Evolutionary conservation across 2,888 invertebrate species (phyloP).

Genomic region (Dorcus hopei): DNA sequence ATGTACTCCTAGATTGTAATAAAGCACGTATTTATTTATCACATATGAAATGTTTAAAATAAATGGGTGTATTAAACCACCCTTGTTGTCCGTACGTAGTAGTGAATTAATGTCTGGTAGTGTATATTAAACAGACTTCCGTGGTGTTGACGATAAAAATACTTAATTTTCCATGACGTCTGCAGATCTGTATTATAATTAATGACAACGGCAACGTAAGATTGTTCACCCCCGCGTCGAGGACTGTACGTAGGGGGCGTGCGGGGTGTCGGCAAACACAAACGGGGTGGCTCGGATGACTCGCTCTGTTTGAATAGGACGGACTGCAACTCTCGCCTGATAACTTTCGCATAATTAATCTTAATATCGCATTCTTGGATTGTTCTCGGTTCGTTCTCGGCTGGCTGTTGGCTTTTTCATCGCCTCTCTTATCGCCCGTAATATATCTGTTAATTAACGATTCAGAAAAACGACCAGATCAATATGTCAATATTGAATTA

Average conservation of each 20-base stretch:
- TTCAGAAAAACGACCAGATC: slow-evolving; percentile 21
- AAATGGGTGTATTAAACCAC: too few species aligned
- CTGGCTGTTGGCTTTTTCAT: slow-evolving; percentile 13
- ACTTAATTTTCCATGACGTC: slow-evolving; percentile 39
- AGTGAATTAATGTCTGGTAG: too few species aligned
- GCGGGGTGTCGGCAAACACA: slow-evolving; percentile 15
- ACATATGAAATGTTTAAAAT: too few species aligned
- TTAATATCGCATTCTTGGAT: slow-evolving; percentile 49
- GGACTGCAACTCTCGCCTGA: slow-evolving; percentile 33
- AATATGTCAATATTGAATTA: slow-evolving; percentile 37
- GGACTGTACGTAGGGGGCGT: slow-evolving; percentile 7
- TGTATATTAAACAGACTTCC: too few species aligned
- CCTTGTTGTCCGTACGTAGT: too few species aligned
- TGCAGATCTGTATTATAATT: slow-evolving; percentile 41
- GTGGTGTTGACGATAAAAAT: slow-evolving; percentile 19
- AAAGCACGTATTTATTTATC: too few species aligned
- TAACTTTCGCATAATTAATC: slow-evolving; percentile 43
- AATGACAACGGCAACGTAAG: slow-evolving; percentile 32
- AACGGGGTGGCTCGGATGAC: slow-evolving; percentile 35
- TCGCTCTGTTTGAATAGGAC: slow-evolving; percentile 49
- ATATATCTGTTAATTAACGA: slow-evolving; percentile 37
- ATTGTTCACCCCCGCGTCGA: slow-evolving; percentile 9
- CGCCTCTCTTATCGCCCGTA: slow-evolving; percentile 29
- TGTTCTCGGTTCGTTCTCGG: slow-evolving; percentile 28
- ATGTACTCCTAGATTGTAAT: too few species aligned